phyloP scores from a whole-genome alignment of 2,888 invertebrate genomes.

The Drosophila austrosaltans region DNA sequence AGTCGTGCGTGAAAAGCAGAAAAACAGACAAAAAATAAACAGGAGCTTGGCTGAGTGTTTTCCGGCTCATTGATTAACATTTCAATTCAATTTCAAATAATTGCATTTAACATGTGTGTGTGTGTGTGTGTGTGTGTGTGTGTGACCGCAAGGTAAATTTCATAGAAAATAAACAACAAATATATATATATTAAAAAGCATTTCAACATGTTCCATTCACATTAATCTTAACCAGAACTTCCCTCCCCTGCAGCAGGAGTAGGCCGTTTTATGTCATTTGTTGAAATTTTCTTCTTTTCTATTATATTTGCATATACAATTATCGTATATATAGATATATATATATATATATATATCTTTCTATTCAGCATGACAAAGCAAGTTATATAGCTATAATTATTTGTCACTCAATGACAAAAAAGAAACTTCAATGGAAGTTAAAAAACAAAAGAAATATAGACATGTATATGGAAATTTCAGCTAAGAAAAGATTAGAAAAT shows the following conservation, averaged over 20 bases:
- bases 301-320: too few relatives aligned
- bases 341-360: neutral
- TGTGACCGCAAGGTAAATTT: slow-evolving; percentile 39
- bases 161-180: slow-evolving; percentile 22
- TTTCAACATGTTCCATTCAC: slow-evolving; percentile 21
- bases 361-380: neutral
- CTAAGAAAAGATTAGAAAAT: too few relatives aligned
- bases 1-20: slow-evolving; percentile 43
- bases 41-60: slow-evolving; percentile 46
- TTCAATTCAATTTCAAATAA: slow-evolving; percentile 71
- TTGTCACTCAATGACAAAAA: neutral
- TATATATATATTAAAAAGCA: slow-evolving; percentile 14
- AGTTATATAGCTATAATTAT: neutral
- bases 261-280: too few relatives aligned
- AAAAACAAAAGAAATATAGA: too few relatives aligned
- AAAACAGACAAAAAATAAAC: slow-evolving; percentile 20
- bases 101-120: slow-evolving; percentile 48
- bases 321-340: neutral
- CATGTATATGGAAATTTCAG: too few relatives aligned
- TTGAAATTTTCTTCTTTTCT: too few relatives aligned
- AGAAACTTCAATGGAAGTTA: neutral
- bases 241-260: too few relatives aligned
- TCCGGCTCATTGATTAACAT: slow-evolving; percentile 64
- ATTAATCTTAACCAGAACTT: slow-evolving; percentile 11
- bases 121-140: slow-evolving; percentile 4